Percentiles rank a stretch among this genome's conserved stretches.
Conservation (phyloP, 1,140 invertebrate genomes). For the Sinella curviseta region DNA sequence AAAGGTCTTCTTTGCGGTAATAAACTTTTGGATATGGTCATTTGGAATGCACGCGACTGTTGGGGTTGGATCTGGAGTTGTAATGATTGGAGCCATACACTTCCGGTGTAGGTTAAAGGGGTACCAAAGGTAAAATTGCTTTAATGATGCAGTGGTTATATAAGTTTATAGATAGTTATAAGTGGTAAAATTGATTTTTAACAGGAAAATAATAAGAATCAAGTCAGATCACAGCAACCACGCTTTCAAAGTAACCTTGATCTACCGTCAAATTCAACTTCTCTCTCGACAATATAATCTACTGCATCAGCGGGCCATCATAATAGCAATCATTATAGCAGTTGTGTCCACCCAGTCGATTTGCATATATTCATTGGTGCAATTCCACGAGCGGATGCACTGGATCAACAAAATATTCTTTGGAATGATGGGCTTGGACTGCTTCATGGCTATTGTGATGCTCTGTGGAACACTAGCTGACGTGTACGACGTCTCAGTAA, state of each 20-base stretch:
- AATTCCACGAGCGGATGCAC: neutral
- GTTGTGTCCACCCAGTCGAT: neutral
- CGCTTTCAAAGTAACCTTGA: neutral
- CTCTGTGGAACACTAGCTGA: constrained; percentile 16
- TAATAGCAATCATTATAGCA: neutral
- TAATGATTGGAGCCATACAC: neutral
- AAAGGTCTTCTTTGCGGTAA: neutral
- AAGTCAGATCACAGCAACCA: neutral
- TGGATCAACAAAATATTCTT: neutral
- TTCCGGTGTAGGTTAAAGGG: neutral
- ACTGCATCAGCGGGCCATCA: neutral
- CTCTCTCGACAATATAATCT: neutral
- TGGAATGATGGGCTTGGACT: neutral
- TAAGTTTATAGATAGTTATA: neutral
- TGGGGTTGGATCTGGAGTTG: neutral
- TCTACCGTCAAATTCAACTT: neutral
- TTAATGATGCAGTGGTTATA: no score
- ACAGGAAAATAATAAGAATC: neutral
- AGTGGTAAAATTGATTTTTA: neutral
- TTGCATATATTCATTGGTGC: neutral
- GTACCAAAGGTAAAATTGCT: neutral
- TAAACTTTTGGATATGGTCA: constrained; percentile 15
- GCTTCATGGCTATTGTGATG: neutral
- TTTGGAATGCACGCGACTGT: constrained; percentile 11
- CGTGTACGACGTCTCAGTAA: neutral